A percentile compares a stretch with the other conserved stretches of the same genome.
phyloP scores from a whole-genome alignment of 2,888 invertebrate genomes.

The Polydrusus pterygomalis region DNA sequence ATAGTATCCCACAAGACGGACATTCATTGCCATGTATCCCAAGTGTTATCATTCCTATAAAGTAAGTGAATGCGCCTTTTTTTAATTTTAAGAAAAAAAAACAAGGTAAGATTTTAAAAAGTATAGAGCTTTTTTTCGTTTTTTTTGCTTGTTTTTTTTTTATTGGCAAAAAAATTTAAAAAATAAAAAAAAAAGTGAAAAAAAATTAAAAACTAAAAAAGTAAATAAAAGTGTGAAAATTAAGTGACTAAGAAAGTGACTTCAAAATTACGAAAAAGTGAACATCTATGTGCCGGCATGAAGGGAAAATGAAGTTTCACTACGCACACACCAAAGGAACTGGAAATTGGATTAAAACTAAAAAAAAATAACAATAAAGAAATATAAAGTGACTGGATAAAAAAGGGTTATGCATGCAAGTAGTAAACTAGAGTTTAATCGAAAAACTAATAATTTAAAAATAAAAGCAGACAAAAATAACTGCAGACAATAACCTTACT shows the following conservation, averaged over 20 bases:
- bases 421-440: too few relatives aligned
- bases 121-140: slow-evolving; percentile 57
- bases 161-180: slow-evolving; percentile 44
- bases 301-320: not conserved
- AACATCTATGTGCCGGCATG: not conserved
- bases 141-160: slow-evolving; percentile 56
- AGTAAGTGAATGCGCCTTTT: slow-evolving; percentile 72
- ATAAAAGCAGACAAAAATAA: too few relatives aligned
- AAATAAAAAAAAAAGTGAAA: slow-evolving; percentile 46
- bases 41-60: slow-evolving; percentile 73
- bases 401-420: not conserved
- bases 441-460: too few relatives aligned
- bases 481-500: too few relatives aligned
- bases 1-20: slow-evolving; percentile 73
- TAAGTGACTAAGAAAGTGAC: slow-evolving; percentile 37
- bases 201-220: slow-evolving; percentile 49
- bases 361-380: not conserved
- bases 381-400: slow-evolving; percentile 2
- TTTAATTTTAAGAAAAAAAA: slow-evolving; percentile 69
- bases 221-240: slow-evolving; percentile 35
- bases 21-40: slow-evolving; percentile 73
- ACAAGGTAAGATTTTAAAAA: slow-evolving; percentile 67
- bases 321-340: not conserved
- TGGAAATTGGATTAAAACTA: not conserved
- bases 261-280: slow-evolving; percentile 12